Conservation (phyloP, 2,797 vertebrate genomes). For the Toxotes lorentzi region DNA sequence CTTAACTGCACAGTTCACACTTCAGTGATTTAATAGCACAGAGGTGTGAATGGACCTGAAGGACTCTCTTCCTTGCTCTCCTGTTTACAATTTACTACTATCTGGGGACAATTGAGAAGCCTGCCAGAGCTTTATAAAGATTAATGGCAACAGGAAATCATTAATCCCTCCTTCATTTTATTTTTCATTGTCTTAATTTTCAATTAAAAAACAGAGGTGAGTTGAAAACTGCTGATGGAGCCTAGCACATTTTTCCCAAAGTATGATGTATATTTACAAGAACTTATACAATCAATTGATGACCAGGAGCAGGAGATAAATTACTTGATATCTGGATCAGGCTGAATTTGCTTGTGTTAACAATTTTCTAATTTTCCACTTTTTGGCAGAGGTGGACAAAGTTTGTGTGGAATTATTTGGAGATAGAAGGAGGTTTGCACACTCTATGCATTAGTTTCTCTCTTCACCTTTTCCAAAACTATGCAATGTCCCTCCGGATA, state of each 20-base stretch:
- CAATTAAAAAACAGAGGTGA: slow-evolving; percentile 21
- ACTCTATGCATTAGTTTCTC: slow-evolving; percentile 7
- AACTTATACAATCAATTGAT: slow-evolving; percentile 40
- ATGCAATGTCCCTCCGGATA: slow-evolving; percentile 22
- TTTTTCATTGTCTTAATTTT: slow-evolving; percentile 49
- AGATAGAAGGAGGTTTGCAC: not conserved
- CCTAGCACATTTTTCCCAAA: slow-evolving; percentile 9
- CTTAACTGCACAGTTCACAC: slow-evolving; percentile 48
- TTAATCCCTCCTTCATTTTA: slow-evolving; percentile 51
- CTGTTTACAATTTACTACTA: slow-evolving; percentile 64
- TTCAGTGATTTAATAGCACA: slow-evolving; percentile 52
- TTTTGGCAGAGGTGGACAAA: not conserved
- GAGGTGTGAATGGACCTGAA: slow-evolving; percentile 61
- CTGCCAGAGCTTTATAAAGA: slow-evolving; percentile 64
- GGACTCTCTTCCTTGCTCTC: slow-evolving; percentile 27
- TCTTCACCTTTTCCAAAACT: slow-evolving; percentile 26
- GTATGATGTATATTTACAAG: slow-evolving; percentile 12
- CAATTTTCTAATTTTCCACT: not conserved
- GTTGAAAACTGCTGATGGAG: slow-evolving; percentile 38
- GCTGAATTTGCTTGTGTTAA: slow-evolving; percentile 8
- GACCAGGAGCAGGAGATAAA: slow-evolving; percentile 19
- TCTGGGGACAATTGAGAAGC: slow-evolving; percentile 36
- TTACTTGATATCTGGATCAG: slow-evolving; percentile 1
- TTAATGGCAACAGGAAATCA: slow-evolving; percentile 64
- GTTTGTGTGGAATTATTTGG: slow-evolving; percentile 19